A percentile compares a stretch with the other conserved stretches of the same genome.
phyloP scores from a whole-genome alignment of 2,888 invertebrate genomes.

The Caenorhabditis sp. region DNA sequence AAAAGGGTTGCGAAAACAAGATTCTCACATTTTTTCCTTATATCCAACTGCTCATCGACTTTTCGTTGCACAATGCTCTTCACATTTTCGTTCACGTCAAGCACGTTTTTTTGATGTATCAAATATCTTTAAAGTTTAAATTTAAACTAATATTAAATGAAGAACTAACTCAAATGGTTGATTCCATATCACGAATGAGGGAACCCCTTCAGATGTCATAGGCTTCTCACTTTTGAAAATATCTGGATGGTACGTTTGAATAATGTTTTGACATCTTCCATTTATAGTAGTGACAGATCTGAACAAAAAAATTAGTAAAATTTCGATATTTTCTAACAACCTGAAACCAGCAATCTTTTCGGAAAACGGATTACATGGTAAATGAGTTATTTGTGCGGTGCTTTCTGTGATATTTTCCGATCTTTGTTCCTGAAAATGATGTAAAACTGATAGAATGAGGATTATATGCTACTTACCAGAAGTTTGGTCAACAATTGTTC shows the following conservation, averaged over 20 bases:
- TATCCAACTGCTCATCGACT: too few relatives aligned
- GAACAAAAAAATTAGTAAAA: not conserved
- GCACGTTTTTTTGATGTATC: too few relatives aligned
- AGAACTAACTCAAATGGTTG: not conserved
- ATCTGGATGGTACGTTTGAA: constrained; percentile 14
- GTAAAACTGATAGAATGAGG: not conserved
- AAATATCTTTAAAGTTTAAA: not conserved
- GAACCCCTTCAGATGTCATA: not conserved
- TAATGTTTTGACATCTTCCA: constrained; percentile 4
- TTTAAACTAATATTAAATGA: not conserved
- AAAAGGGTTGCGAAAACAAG: too few relatives aligned
- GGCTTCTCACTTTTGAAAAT: not conserved
- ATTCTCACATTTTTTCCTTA: too few relatives aligned
- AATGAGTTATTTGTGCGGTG: constrained; percentile 15
- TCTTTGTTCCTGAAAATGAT: constrained; percentile 9
- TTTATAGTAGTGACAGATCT: not conserved
- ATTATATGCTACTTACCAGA: not conserved
- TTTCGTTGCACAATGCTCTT: too few relatives aligned
- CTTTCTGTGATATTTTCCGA: constrained; percentile 4
- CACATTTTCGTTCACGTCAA: too few relatives aligned
- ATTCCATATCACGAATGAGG: constrained; percentile 15
- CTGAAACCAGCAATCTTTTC: constrained; percentile 21
- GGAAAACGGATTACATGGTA: constrained; percentile 8
- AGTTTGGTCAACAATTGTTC: not conserved
- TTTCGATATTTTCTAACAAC: too few relatives aligned